phyloP scores from a whole-genome alignment of 2,797 vertebrate species.

The Picus viridis region DNA sequence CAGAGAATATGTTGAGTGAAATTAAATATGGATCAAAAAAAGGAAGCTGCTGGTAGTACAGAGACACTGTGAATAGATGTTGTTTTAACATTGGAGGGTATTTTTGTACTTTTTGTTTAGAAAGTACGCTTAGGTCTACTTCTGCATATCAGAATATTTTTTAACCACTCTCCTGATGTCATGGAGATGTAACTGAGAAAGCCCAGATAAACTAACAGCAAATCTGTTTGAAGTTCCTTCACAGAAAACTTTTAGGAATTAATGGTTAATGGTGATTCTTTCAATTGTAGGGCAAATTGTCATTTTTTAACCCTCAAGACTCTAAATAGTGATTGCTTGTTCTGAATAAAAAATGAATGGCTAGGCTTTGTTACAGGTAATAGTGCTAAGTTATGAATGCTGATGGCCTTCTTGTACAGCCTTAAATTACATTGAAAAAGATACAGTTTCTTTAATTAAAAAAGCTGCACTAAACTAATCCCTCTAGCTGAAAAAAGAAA shows the following conservation, averaged over 20 bases:
- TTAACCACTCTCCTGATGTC: conserved; percentile 22
- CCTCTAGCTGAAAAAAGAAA: conserved; percentile 87
- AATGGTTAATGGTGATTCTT: conserved; percentile 59
- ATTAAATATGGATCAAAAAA: not conserved
- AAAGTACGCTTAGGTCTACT: conserved; percentile 24
- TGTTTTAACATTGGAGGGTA: conserved; percentile 29
- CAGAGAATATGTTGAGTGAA: not conserved
- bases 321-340: conserved; percentile 17
- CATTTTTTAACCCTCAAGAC: conserved; percentile 64
- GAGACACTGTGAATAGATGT: conserved; percentile 17
- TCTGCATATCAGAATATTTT: conserved; percentile 48
- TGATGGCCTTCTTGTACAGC: conserved; percentile 84
- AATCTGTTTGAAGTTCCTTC: conserved; percentile 50
- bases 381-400: conserved; percentile 79
- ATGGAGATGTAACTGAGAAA: conserved; percentile 72
- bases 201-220: conserved; percentile 49
- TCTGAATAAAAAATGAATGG: conserved; percentile 57
- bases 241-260: conserved; percentile 51
- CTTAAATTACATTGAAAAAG: conserved; percentile 88
- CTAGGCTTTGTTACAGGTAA: conserved; percentile 77
- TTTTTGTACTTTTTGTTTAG: not conserved
- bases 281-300: not conserved
- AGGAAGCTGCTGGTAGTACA: not conserved
- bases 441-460: conserved; percentile 97
- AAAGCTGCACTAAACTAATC: conserved; percentile 92